Evolutionary conservation across 2,797 vertebrate species (phyloP).

Genomic region (Adrianichthys oophorus): DNA sequence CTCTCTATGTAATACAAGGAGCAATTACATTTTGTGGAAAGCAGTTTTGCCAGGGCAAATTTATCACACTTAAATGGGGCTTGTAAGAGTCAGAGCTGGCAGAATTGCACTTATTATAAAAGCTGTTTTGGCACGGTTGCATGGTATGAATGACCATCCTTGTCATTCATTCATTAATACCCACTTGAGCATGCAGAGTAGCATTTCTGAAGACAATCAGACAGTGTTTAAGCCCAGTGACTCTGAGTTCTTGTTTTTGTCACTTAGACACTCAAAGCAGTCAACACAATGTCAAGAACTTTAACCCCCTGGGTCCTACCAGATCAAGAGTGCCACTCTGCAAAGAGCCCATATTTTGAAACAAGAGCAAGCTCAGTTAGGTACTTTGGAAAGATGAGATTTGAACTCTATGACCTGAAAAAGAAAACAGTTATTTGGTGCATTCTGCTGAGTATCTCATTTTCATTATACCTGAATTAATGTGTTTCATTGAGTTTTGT

Average conservation of each 20-base stretch:
- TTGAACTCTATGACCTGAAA: slow-evolving; percentile 19
- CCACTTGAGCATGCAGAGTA: slow-evolving; percentile 12
- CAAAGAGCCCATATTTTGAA: slow-evolving; percentile 58
- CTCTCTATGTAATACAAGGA: slow-evolving; percentile 19
- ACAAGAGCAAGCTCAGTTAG: slow-evolving; percentile 37
- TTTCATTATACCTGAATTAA: slow-evolving; percentile 20
- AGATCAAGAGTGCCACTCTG: slow-evolving; percentile 42
- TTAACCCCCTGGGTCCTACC: slow-evolving; percentile 39
- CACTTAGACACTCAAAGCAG: slow-evolving; percentile 43
- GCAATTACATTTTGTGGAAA: slow-evolving; percentile 14
- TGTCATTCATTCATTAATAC: slow-evolving; percentile 27
- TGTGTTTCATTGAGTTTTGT: slow-evolving; percentile 5
- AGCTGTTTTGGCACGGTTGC: slow-evolving; percentile 11
- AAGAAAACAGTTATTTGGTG: slow-evolving; percentile 16
- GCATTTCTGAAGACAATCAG: slow-evolving; percentile 18
- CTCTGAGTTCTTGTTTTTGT: slow-evolving; percentile 17
- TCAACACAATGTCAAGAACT: slow-evolving; percentile 52
- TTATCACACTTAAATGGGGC: slow-evolving; percentile 20
- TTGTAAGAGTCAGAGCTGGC: slow-evolving; percentile 14
- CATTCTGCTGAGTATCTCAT: slow-evolving; percentile 4
- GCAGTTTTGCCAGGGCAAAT: slow-evolving; percentile 23
- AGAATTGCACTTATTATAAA: slow-evolving; percentile 17
- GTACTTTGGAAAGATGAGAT: slow-evolving; percentile 19
- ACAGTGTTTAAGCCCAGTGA: slow-evolving; percentile 19
- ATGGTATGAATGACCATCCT: slow-evolving; percentile 3